Percentiles rank a stretch among this genome's conserved stretches.
These are phyloP conservation scores for Bombus polaris DNA, from an alignment of 1,140 invertebrate genomes.

Conservation along the genomic window DNA sequence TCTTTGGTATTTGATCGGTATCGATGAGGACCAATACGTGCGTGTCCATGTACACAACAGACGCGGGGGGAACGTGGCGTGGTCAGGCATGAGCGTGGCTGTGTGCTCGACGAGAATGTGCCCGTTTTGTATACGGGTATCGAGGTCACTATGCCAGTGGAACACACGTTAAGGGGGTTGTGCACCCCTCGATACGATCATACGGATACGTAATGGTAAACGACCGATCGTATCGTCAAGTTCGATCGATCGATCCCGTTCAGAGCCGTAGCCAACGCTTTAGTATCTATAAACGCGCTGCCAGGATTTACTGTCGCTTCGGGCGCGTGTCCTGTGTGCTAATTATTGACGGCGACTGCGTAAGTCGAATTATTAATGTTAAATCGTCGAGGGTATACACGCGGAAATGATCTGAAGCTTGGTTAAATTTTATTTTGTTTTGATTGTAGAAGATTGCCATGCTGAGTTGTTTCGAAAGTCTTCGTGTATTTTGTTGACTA, in stretches of 20 bases:
- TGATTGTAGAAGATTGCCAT: background rate
- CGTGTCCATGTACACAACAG: slow-evolving; percentile 55
- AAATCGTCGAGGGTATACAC: background rate
- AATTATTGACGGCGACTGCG: slow-evolving; percentile 44
- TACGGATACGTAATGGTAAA: slow-evolving; percentile 59
- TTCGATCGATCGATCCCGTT: slow-evolving; percentile 60
- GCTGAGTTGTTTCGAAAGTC: background rate
- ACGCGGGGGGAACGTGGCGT: slow-evolving; percentile 29
- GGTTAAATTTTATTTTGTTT: background rate
- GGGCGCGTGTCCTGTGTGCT: slow-evolving; percentile 36
- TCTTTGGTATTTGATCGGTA: slow-evolving; percentile 78
- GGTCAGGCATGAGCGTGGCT: slow-evolving; percentile 39
- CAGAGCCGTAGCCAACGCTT: slow-evolving; percentile 32
- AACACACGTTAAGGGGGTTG: slow-evolving; percentile 63
- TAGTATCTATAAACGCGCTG: slow-evolving; percentile 62
- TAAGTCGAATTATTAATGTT: slow-evolving; percentile 40
- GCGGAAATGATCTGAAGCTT: background rate
- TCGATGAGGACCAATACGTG: slow-evolving; percentile 68
- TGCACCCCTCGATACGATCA: slow-evolving; percentile 57
- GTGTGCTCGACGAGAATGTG: slow-evolving; percentile 60
- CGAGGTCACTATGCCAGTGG: slow-evolving; percentile 75
- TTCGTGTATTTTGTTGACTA: background rate
- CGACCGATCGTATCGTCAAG: slow-evolving; percentile 57
- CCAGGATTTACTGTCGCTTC: slow-evolving; percentile 58
- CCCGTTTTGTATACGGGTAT: slow-evolving; percentile 59